These are phyloP conservation scores for Heliconius cydno DNA, from an alignment of 2,888 invertebrate species.

Conservation along the genomic window DNA sequence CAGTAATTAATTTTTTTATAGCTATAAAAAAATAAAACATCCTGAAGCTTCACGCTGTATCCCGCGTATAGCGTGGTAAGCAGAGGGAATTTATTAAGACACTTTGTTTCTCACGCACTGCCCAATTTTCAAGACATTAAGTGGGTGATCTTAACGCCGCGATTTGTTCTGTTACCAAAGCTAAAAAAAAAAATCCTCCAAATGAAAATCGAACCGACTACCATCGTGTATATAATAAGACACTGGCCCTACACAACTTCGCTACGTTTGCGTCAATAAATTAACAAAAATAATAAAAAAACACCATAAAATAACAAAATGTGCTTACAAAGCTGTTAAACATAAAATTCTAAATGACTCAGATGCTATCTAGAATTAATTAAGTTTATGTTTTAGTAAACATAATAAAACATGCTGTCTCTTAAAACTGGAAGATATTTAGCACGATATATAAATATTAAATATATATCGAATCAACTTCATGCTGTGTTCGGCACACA, in stretches of 20 bases:
- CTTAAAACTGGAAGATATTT: conserved; percentile 43
- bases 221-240: no score
- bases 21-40: no score
- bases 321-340: background rate
- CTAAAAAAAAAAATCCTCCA: background rate
- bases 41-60: background rate
- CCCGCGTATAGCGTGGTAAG: background rate
- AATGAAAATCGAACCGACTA: background rate
- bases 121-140: background rate
- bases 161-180: background rate
- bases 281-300: background rate
- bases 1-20: background rate
- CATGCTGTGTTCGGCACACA: no score
- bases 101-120: no score
- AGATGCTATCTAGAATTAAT: conserved; percentile 66
- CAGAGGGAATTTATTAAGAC: no score
- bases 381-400: conserved; percentile 61
- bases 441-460: no score
- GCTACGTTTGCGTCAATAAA: no score
- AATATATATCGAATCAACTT: no score
- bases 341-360: conserved; percentile 40
- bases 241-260: no score
- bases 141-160: background rate
- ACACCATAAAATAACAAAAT: conserved; percentile 12
- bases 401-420: conserved; percentile 63